These are phyloP conservation scores for Myotis yumanensis DNA, from an alignment of 2,113 vertebrate species.

Conservation along the genomic window DNA sequence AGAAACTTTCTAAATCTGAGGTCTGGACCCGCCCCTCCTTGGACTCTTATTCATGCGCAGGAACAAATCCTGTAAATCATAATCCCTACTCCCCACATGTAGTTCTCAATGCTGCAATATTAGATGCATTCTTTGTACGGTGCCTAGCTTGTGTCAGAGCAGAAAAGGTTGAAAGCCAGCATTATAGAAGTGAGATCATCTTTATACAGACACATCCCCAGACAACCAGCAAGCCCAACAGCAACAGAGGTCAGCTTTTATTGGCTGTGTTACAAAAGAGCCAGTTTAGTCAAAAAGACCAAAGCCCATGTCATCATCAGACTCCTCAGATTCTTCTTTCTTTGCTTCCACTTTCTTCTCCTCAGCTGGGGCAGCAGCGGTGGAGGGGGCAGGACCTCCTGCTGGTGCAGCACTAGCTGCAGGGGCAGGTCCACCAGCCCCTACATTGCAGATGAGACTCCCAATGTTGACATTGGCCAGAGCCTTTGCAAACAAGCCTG, in stretches of 20 bases:
- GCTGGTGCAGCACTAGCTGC: constrained; percentile 82
- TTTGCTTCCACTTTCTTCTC: constrained; percentile 99
- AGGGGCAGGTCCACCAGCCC: constrained; percentile 91
- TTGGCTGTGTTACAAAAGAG: constrained; percentile 82
- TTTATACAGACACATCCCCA: not conserved
- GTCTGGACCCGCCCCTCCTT: accelerated
- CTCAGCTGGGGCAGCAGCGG: constrained; percentile 89
- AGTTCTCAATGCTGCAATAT: not conserved
- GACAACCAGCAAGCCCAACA: not conserved
- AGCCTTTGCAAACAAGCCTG: constrained; percentile 94
- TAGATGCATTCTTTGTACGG: not conserved
- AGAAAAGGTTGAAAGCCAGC: not conserved
- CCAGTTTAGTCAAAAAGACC: constrained; percentile 96
- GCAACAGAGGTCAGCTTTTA: constrained; percentile 75
- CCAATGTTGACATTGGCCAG: constrained; percentile 93
- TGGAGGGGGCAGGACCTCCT: constrained; percentile 79
- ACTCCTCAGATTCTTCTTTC: constrained; percentile 98
- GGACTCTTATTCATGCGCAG: not conserved
- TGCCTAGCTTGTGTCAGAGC: too few relatives aligned
- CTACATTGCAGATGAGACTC: constrained; percentile 95
- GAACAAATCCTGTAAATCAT: not conserved
- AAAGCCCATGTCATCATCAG: constrained; percentile 99
- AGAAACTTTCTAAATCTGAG: not conserved
- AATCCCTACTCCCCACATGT: not conserved
- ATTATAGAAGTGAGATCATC: not conserved